Evolutionary conservation across 1,140 invertebrate genomes (phyloP).

Genomic region (Heliconius hermathena): DNA sequence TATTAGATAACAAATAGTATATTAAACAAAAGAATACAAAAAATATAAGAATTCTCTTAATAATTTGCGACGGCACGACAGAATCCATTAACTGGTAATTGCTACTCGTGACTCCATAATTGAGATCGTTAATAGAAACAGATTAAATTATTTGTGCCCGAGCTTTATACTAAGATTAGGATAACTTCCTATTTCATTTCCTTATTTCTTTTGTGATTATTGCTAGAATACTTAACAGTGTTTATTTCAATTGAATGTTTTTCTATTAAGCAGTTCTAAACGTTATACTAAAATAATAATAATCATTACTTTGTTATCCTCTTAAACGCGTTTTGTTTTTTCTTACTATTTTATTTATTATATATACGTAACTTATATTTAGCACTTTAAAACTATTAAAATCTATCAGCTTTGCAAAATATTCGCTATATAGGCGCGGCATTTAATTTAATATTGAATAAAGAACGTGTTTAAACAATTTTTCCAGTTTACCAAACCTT

Average conservation of each 20-base stretch:
- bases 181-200: slow-evolving; percentile 16
- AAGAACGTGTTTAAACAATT: slow-evolving; percentile 1
- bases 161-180: slow-evolving; percentile 22
- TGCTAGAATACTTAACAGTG: neutral
- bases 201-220: slow-evolving; percentile 19
- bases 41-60: slow-evolving; percentile 28
- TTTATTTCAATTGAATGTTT: neutral
- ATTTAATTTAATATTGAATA: slow-evolving; percentile 5
- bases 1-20: neutral
- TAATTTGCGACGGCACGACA: slow-evolving; percentile 32
- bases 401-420: neutral
- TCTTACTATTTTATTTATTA: too few species aligned
- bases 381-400: neutral
- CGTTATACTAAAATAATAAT: neutral
- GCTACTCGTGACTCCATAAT: slow-evolving; percentile 37
- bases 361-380: too few species aligned
- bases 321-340: neutral
- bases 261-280: neutral
- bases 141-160: slow-evolving; percentile 28
- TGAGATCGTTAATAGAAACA: slow-evolving; percentile 36
- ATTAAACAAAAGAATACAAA: slow-evolving; percentile 8
- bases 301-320: neutral
- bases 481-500: slow-evolving; percentile 17
- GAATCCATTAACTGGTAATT: slow-evolving; percentile 38
- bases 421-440: neutral